phyloP scores from a whole-genome alignment of 1,140 invertebrate genomes.

The Apis laboriosa region DNA sequence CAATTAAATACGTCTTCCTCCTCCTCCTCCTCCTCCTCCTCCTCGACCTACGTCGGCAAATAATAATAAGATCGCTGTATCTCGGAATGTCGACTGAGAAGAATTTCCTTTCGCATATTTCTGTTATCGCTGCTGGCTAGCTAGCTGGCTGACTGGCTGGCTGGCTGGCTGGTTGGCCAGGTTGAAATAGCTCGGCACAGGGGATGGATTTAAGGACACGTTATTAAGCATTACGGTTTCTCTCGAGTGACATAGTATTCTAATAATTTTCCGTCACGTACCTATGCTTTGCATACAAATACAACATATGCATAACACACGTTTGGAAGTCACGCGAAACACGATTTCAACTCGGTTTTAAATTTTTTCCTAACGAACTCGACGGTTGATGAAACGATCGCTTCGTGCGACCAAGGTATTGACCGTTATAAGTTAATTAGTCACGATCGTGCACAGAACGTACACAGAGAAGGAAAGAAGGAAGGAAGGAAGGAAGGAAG shows the following conservation, averaged over 20 bases:
- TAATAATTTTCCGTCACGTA: slow-evolving; percentile 23
- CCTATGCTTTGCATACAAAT: slow-evolving; percentile 19
- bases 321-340: slow-evolving; percentile 33
- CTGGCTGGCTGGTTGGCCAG: no score
- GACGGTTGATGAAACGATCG: slow-evolving; percentile 2
- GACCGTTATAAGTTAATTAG: slow-evolving; percentile 46
- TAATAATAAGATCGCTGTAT: slow-evolving; percentile 16
- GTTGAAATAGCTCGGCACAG: no score
- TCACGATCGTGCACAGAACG: slow-evolving; percentile 4
- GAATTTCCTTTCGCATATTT: not conserved
- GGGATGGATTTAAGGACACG: not conserved
- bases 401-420: slow-evolving; percentile 27
- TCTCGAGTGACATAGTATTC: slow-evolving; percentile 24
- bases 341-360: not conserved
- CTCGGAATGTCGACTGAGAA: not conserved
- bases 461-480: not conserved
- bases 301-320: slow-evolving; percentile 11
- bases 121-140: not conserved
- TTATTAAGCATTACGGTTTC: not conserved
- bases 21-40: slow-evolving; percentile 17
- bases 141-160: no score
- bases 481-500: not conserved
- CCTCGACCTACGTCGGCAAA: not conserved
- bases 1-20: slow-evolving; percentile 62
- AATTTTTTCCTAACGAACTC: slow-evolving; percentile 22